phyloP scores from a whole-genome alignment of 1,140 invertebrate species.

The Nasonia vitripennis region DNA sequence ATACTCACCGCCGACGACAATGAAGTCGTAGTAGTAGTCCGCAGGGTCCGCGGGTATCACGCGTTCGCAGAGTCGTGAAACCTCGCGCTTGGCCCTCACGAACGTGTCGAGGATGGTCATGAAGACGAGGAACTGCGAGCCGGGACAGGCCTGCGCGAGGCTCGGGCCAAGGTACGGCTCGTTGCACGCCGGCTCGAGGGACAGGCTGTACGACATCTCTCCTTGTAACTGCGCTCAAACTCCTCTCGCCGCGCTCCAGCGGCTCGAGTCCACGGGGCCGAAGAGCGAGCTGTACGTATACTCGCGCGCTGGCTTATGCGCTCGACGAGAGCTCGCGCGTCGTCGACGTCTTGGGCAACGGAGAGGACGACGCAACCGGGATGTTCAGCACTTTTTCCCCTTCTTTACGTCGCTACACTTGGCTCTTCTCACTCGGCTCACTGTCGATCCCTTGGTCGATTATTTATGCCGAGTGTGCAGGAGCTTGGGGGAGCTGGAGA shows the following conservation, averaged over 20 bases:
- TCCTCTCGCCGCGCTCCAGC: constrained; percentile 17
- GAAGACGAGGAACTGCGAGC: constrained; percentile 75
- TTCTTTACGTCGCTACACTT: too few relatives aligned
- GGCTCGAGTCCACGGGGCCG: constrained; percentile 36
- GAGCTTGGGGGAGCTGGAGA: too few relatives aligned
- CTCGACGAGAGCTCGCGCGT: too few relatives aligned
- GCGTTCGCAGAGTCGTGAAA: constrained; percentile 74
- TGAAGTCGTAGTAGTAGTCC: constrained; percentile 76
- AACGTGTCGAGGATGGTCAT: constrained; percentile 77
- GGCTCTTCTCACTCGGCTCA: too few relatives aligned
- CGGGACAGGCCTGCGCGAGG: constrained; percentile 73
- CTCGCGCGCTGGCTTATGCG: too few relatives aligned
- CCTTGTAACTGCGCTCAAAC: not conserved
- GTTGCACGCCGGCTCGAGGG: constrained; percentile 56
- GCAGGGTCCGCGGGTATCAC: constrained; percentile 67
- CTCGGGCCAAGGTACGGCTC: constrained; percentile 72
- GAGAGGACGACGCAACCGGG: too few relatives aligned
- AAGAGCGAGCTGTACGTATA: too few relatives aligned
- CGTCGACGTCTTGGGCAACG: too few relatives aligned
- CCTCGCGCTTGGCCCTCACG: constrained; percentile 71
- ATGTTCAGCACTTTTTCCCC: too few relatives aligned
- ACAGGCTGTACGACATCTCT: constrained; percentile 65
- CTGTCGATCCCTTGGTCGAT: too few relatives aligned
- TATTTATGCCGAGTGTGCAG: too few relatives aligned
- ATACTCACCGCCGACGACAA: constrained; percentile 76